Evolutionary conservation across 1,140 invertebrate species (phyloP).

Genomic region (Bombus soroeensis): DNA sequence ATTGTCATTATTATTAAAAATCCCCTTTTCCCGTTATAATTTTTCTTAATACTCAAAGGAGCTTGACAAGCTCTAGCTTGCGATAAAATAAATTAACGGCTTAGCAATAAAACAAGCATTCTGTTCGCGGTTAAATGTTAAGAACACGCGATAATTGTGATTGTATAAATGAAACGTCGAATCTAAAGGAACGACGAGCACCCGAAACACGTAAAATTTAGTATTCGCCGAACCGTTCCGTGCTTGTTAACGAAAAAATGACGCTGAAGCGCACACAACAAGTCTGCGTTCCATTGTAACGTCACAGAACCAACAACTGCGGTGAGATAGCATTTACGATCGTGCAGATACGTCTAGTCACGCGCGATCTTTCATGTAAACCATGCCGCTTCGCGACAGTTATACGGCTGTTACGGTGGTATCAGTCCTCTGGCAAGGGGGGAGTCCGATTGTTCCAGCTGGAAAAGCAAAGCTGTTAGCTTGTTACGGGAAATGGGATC

Average conservation of each 20-base stretch:
- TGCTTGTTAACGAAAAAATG: neutral
- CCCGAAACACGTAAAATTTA: neutral
- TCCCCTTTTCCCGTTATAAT: no score
- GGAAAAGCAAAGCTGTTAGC: conserved; percentile 62
- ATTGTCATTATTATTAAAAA: no score
- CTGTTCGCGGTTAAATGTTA: no score
- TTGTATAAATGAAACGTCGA: neutral
- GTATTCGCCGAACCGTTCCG: neutral
- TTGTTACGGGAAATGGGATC: conserved; percentile 60
- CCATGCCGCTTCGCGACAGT: conserved; percentile 52
- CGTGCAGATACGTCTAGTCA: conserved; percentile 45
- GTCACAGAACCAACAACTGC: neutral
- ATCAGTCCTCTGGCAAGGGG: conserved; percentile 47
- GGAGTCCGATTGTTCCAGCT: conserved; percentile 57
- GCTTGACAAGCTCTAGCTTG: no score
- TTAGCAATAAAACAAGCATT: no score
- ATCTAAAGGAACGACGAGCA: no score
- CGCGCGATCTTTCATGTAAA: conserved; percentile 59
- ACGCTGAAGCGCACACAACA: neutral
- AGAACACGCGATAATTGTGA: neutral
- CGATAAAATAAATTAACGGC: no score
- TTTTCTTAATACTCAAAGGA: no score
- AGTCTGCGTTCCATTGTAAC: neutral
- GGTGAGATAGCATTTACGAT: neutral
- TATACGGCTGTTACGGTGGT: conserved; percentile 42